Conservation (phyloP, 2,113 vertebrate genomes). For the Malurus cyaneus region DNA sequence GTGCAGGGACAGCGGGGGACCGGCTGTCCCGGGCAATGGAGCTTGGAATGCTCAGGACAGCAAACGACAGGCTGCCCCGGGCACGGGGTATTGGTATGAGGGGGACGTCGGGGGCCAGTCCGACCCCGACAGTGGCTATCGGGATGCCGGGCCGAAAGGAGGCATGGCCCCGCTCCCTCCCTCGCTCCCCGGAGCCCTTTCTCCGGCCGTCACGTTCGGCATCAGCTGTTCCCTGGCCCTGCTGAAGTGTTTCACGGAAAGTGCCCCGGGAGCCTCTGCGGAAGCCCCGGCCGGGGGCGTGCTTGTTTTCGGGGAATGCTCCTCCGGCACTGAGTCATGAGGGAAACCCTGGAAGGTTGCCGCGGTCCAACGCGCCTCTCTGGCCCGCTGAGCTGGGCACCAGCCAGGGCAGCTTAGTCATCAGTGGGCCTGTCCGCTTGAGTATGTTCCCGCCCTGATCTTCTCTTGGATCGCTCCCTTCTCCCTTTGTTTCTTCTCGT, state of each 20-base stretch:
- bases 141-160: background rate
- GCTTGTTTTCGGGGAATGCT: background rate
- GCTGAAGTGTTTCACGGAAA: background rate
- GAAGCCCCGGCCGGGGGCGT: background rate
- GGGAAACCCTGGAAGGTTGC: background rate
- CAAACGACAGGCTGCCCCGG: background rate
- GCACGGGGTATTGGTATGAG: too few species aligned
- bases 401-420: background rate
- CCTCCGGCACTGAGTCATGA: background rate
- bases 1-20: background rate
- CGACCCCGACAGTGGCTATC: background rate
- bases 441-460: background rate
- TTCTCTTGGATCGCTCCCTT: background rate
- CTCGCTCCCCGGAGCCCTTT: too few species aligned
- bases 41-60: too few species aligned
- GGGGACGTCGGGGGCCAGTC: too few species aligned
- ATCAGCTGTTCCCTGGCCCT: background rate
- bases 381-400: background rate
- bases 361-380: background rate
- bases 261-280: background rate
- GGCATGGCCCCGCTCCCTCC: rapidly evolving
- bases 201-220: background rate
- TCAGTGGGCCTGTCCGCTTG: background rate
- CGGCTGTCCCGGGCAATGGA: background rate
- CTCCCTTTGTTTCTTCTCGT: background rate